Evolutionary conservation across 2,113 vertebrate genomes (phyloP).

Genomic region (Mirza zaza): DNA sequence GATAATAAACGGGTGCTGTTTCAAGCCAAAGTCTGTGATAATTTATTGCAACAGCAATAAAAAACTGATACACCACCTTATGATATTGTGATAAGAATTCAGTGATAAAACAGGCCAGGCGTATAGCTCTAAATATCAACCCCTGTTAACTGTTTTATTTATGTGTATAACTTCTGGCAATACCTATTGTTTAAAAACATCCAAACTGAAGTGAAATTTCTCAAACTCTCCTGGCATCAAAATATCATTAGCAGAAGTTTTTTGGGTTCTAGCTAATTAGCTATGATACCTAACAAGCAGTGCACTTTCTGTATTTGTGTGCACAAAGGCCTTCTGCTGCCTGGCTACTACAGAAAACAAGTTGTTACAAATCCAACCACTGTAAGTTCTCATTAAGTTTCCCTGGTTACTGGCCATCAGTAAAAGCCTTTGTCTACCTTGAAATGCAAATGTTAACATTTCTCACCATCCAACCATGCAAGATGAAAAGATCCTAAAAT

Average conservation of each 20-base stretch:
- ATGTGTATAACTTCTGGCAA: background rate
- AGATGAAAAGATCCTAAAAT: constrained; percentile 12
- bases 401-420: constrained; percentile 45
- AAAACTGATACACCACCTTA: background rate
- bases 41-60: background rate
- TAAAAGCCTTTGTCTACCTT: constrained; percentile 22
- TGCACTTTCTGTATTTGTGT: background rate
- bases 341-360: constrained; percentile 49
- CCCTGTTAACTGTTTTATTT: background rate
- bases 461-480: background rate
- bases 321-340: constrained; percentile 43
- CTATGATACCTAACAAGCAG: constrained; percentile 26
- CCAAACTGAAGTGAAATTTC: background rate
- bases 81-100: background rate
- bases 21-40: background rate
- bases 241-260: constrained; percentile 63
- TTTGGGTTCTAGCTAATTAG: constrained; percentile 63
- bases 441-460: constrained; percentile 47
- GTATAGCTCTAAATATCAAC: background rate
- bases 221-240: constrained; percentile 64
- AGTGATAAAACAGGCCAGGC: fast-evolving
- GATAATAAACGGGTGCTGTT: background rate
- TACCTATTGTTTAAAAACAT: background rate
- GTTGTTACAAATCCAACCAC: constrained; percentile 49
- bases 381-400: constrained; percentile 69